Evolutionary conservation across 2,797 vertebrate genomes (phyloP), one percentile per base, ranked within the genome.

Genomic region (Bryconaethiops microstoma): DNA sequence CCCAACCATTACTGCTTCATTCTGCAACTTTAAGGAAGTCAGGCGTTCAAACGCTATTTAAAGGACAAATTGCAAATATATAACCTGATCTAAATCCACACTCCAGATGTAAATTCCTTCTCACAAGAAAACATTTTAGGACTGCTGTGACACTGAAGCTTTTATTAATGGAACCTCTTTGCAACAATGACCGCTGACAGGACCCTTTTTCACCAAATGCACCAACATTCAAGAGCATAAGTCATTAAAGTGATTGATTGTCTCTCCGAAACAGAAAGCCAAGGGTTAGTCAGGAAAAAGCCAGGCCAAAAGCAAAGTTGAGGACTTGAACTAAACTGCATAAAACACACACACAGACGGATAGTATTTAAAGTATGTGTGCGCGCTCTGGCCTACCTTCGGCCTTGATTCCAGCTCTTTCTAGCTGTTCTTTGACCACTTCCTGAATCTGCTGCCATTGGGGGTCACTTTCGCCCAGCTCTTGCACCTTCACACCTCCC

Each of bases 401-500:
- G 7, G 97, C 96, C 84, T 96, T 95, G 94, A 97, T 96, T 91
- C 97, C 97, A 90, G 97, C 97, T 93, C 95, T 97, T 94, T 97
- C 96, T 95, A 98, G 94, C 95, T 97, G 95, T 68, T 97, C 97
- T 93, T 95, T 96, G 91, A 98, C 96, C 93, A 97, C 95, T 89
- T 95, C 96, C 94, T 97, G 96, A 92, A 98, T 96, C 91, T 96
- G 96, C 91, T 93, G 95, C 94, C 96, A 95, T 90, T 96, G 96
- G 75, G 95, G 95, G 88, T 96, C 95, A 88, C 95, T 96, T 93
- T 94, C 94, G 81, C 94, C 95, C 96, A 96, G 93, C 92, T 97
- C 96, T 90, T 94, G 93, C 92, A 95, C 94, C 92, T 94, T 95
- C 92, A 96, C 93, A 89, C 95, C 94, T 86, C 90, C 94, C 91